Evolutionary conservation across 92 coral and sea anemone genomes (phyloP).

Genomic region (Phenganax stokvisi): DNA sequence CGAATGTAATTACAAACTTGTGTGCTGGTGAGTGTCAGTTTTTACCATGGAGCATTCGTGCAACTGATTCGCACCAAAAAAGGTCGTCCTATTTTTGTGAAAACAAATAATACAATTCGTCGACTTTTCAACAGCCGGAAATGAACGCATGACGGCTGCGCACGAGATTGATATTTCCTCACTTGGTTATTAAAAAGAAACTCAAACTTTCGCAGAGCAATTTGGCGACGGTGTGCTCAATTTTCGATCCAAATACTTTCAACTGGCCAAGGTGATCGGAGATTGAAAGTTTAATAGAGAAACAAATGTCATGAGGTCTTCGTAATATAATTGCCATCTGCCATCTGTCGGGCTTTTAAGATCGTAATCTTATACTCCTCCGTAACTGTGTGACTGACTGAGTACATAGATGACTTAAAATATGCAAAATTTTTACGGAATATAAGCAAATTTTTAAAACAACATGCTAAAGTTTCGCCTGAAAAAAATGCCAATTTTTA

Average conservation of each 20-base stretch:
- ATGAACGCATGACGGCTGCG: background rate
- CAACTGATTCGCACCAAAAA: background rate
- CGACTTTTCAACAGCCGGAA: conserved; percentile 23
- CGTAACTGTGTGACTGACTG: no score
- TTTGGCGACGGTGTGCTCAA: conserved; percentile 12
- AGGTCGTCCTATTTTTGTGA: conserved; percentile 2
- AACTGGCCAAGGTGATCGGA: background rate
- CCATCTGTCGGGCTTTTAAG: conserved; percentile 11
- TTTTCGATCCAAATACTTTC: background rate
- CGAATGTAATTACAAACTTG: background rate
- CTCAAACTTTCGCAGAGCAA: conserved; percentile 1
- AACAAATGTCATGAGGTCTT: background rate
- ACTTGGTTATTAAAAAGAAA: conserved; percentile 11
- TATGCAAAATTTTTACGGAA: no score
- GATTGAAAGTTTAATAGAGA: conserved; percentile 5
- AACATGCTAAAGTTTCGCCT: no score
- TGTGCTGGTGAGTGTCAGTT: background rate
- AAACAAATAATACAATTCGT: background rate
- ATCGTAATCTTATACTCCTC: background rate
- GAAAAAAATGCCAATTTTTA: no score
- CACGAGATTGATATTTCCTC: conserved; percentile 26
- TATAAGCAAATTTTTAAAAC: no score
- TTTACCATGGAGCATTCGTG: background rate
- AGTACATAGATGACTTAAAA: no score
- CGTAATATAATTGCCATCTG: background rate